phyloP scores from a whole-genome alignment of 2,113 vertebrate genomes.

The Bambusicola thoracicus region DNA sequence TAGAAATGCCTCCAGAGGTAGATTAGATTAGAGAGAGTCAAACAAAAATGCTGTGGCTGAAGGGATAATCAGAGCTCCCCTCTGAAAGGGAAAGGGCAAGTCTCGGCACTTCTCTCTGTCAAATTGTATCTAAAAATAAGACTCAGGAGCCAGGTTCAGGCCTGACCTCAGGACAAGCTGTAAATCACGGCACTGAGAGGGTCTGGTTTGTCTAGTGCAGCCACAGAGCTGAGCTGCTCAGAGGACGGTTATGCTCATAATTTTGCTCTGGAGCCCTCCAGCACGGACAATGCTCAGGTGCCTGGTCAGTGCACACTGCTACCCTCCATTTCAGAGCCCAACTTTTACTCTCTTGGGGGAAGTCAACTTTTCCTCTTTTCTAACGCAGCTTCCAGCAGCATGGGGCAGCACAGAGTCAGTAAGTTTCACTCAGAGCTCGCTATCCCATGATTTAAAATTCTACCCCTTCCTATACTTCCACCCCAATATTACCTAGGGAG shows the following conservation, averaged over 20 bases:
- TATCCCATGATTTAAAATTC: background rate
- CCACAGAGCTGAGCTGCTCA: background rate
- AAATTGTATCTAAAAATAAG: conserved; percentile 58
- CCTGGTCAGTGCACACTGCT: background rate
- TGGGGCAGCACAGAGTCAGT: rapidly evolving
- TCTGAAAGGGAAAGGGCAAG: background rate
- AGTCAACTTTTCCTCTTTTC: background rate
- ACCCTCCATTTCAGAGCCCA: rapidly evolving
- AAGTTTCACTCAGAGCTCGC: background rate
- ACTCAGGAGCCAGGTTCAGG: background rate
- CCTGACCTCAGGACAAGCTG: background rate
- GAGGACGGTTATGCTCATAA: rapidly evolving
- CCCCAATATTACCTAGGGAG: background rate
- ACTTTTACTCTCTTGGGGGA: background rate
- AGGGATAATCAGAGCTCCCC: conserved; percentile 40
- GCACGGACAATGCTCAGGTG: background rate
- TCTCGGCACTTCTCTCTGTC: background rate
- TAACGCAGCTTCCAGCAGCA: background rate
- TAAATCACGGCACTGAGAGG: background rate
- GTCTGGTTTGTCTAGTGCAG: background rate
- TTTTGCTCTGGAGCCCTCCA: background rate
- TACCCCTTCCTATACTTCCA: background rate
- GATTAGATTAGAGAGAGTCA: conserved; percentile 57
- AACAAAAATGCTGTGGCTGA: background rate
- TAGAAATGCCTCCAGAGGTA: conserved; percentile 55